Percentiles rank a stretch among this genome's conserved stretches.
Conservation (phyloP, 1,140 invertebrate species). For the Calosoma granatense region DNA sequence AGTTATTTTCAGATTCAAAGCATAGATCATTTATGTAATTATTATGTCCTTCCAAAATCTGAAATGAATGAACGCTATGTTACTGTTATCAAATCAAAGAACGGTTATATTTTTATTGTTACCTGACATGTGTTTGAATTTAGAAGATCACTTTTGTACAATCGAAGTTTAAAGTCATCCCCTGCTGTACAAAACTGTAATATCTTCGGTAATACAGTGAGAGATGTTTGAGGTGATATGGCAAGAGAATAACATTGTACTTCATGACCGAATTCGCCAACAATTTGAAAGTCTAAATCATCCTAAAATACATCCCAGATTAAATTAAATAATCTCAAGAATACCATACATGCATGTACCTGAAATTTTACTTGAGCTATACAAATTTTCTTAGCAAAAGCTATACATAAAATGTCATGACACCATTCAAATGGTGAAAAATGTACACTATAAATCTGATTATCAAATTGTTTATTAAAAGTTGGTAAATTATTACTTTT, state of each 20-base stretch:
- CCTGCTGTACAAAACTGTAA: conserved; percentile 45
- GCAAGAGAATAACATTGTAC: conserved; percentile 41
- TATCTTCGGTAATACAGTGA: conserved; percentile 46
- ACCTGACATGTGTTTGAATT: conserved; percentile 38
- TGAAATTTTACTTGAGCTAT: conserved; percentile 23
- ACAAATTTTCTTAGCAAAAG: conserved; percentile 27
- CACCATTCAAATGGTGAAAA: conserved; percentile 31
- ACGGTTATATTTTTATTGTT: conserved; percentile 15
- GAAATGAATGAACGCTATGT: too few relatives aligned
- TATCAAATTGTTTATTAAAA: conserved; percentile 3
- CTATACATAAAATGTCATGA: conserved; percentile 31
- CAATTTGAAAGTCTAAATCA: conserved; percentile 20
- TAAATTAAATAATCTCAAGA: conserved; percentile 10
- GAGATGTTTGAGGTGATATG: conserved; percentile 52
- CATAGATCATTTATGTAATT: conserved; percentile 60
- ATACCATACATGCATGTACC: conserved; percentile 16
- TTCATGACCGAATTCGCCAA: conserved; percentile 39
- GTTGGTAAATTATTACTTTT: background rate
- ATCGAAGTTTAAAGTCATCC: conserved; percentile 43
- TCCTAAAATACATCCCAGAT: conserved; percentile 23
- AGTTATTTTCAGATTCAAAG: conserved; percentile 57
- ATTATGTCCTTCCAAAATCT: conserved; percentile 52
- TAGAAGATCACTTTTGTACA: conserved; percentile 46
- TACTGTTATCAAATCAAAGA: too few relatives aligned
- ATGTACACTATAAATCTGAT: conserved; percentile 18